phyloP scores from a whole-genome alignment of 2,113 vertebrate genomes.

The Aptenodytes patagonicus region DNA sequence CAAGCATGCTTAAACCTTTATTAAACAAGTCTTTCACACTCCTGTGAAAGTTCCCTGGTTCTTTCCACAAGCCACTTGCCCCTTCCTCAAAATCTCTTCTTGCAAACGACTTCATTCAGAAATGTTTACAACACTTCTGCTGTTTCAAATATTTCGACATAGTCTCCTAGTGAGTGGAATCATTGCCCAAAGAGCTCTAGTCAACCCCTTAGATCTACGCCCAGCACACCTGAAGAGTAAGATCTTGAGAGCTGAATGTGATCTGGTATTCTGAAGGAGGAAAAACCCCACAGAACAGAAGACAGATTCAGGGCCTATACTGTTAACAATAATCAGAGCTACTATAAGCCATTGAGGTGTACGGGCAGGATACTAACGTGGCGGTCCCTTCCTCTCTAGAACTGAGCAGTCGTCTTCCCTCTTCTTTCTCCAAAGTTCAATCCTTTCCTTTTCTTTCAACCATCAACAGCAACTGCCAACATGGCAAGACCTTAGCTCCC shows the following conservation, averaged over 20 bases:
- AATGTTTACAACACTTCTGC: neutral
- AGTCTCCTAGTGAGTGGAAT: neutral
- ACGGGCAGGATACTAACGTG: neutral
- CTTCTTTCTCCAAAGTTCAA: neutral
- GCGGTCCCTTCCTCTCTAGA: neutral
- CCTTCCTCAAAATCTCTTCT: neutral
- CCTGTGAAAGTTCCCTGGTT: neutral
- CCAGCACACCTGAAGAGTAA: neutral
- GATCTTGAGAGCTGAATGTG: neutral
- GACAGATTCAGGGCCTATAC: neutral
- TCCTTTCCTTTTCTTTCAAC: neutral
- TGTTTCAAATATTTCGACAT: neutral
- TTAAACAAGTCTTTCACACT: neutral
- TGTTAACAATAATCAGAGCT: neutral
- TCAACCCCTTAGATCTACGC: neutral
- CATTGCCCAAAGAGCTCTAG: neutral
- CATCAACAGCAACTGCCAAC: neutral
- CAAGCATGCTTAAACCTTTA: conserved; percentile 8
- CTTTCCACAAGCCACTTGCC: neutral
- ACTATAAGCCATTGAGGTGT: neutral
- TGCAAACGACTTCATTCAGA: neutral
- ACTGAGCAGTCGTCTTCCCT: neutral
- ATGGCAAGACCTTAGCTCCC: neutral
- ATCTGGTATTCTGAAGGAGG: neutral
- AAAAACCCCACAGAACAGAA: neutral